These are phyloP conservation scores for Pseudomyrmex concolor DNA, from an alignment of 1,140 invertebrate genomes.

Conservation along the genomic window DNA sequence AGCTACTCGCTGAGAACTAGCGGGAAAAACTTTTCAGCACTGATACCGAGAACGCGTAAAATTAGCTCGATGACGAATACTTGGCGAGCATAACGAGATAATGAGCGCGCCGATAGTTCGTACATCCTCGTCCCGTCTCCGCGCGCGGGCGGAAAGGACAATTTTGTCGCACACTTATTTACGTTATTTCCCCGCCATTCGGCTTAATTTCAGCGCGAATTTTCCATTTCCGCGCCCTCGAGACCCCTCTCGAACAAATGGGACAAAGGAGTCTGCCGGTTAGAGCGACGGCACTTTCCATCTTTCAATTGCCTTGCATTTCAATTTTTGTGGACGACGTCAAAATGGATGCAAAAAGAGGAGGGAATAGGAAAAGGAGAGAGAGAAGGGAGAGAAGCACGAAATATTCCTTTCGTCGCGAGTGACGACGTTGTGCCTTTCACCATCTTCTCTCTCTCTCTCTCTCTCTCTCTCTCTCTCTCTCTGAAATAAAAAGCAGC, in stretches of 20 bases:
- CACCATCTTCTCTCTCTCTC: conserved; percentile 1
- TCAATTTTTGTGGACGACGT: conserved; percentile 73
- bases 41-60: conserved; percentile 47
- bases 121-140: not conserved
- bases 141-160: not conserved
- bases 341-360: conserved; percentile 71
- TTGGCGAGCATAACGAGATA: conserved; percentile 49
- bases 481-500: too few relatives aligned
- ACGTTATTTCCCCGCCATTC: conserved; percentile 13
- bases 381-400: conserved; percentile 30
- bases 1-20: conserved; percentile 2
- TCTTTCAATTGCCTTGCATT: conserved; percentile 71
- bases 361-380: not conserved
- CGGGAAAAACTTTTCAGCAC: conserved; percentile 29
- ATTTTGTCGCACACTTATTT: conserved; percentile 46
- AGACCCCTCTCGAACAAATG: conserved; percentile 47
- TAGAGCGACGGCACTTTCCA: conserved; percentile 54
- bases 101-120: conserved; percentile 16
- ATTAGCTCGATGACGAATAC: conserved; percentile 59
- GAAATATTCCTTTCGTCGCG: conserved; percentile 45
- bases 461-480: too few relatives aligned
- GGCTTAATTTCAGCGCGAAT: conserved; percentile 31
- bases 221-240: not conserved
- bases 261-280: conserved; percentile 33
- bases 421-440: conserved; percentile 14